Conservation (phyloP, 2,113 vertebrate genomes). For the Cygnus buccinator region DNA sequence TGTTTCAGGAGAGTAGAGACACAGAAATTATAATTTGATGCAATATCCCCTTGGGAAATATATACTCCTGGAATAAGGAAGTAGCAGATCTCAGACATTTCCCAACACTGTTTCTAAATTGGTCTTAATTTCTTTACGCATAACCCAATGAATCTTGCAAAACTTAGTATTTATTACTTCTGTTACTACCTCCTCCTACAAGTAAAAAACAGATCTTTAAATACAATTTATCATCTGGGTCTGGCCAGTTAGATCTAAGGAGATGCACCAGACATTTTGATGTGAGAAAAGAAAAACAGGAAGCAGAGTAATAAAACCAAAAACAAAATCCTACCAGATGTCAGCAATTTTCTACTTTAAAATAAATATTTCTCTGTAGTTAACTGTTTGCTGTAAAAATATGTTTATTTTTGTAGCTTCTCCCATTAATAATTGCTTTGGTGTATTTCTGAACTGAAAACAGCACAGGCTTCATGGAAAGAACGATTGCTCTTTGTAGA, state of each 20-base stretch:
- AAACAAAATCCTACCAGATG: background rate
- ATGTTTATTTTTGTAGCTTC: background rate
- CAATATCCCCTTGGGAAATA: background rate
- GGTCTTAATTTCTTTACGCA: background rate
- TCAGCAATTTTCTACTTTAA: background rate
- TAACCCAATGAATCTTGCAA: background rate
- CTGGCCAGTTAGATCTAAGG: background rate
- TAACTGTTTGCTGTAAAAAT: background rate
- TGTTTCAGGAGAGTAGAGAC: background rate
- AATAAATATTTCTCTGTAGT: background rate
- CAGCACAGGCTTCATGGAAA: background rate
- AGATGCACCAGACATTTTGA: background rate
- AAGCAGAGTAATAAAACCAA: background rate
- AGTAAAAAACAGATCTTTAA: background rate
- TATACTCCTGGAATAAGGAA: background rate
- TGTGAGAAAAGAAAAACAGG: background rate
- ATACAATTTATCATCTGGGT: background rate
- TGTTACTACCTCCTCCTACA: background rate
- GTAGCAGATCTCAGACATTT: background rate
- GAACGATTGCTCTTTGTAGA: constrained; percentile 51
- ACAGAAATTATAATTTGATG: background rate
- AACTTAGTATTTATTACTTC: background rate
- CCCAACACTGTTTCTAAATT: background rate
- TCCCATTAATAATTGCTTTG: background rate
- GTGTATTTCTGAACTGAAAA: background rate